These are phyloP conservation scores for Mizuhopecten yessoensis DNA, from an alignment of 1,140 invertebrate species.

Conservation along the genomic window DNA sequence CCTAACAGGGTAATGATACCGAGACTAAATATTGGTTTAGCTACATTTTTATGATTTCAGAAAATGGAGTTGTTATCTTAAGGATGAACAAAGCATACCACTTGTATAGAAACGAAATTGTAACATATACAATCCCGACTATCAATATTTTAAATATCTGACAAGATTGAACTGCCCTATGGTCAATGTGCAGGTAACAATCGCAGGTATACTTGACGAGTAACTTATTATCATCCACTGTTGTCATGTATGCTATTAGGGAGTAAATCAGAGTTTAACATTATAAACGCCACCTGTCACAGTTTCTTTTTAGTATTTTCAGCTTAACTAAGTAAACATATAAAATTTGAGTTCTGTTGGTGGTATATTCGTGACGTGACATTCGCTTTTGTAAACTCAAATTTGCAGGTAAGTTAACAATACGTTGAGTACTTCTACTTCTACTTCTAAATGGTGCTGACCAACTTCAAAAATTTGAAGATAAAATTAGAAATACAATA, in stretches of 20 bases:
- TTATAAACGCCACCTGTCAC: no score
- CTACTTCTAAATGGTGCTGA: no score
- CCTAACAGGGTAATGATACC: neutral
- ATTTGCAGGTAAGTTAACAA: no score
- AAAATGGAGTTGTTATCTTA: slow-evolving; percentile 19
- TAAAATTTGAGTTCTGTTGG: no score
- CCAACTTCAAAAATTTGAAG: no score
- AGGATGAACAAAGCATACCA: neutral
- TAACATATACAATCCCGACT: neutral
- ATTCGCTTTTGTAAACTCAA: no score
- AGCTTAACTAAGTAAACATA: no score
- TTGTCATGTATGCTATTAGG: neutral
- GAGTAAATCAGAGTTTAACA: neutral
- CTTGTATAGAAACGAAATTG: neutral
- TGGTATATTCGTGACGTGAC: no score
- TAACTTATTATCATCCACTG: neutral
- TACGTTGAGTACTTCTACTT: no score
- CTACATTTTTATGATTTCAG: slow-evolving; percentile 28
- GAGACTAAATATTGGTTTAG: neutral
- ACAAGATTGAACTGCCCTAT: neutral
- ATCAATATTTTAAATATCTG: neutral
- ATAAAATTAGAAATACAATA: no score
- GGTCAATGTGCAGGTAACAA: neutral
- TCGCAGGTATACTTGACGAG: neutral
- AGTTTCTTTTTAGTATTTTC: no score